Evolutionary conservation across 2,797 vertebrate species (phyloP).

Genomic region (Pseudochirops corinnae): DNA sequence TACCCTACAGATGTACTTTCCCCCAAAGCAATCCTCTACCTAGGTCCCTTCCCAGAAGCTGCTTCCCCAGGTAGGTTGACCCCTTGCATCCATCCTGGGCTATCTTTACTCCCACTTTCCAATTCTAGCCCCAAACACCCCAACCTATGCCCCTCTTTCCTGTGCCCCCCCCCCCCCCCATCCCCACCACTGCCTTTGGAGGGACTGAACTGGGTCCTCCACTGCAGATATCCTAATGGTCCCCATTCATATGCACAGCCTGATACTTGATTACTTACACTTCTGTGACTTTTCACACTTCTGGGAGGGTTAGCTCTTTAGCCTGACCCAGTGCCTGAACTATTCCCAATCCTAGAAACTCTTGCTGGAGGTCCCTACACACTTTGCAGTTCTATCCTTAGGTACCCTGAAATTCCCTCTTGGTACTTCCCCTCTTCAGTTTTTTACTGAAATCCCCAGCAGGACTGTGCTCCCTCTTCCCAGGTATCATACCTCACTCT

Average conservation of each 20-base stretch:
- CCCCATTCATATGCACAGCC: not conserved
- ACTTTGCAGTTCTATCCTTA: too few relatives aligned
- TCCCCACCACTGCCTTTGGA: not conserved
- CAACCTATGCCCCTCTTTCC: not conserved
- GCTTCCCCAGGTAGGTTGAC: not conserved
- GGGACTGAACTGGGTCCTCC: not conserved
- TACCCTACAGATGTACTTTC: not conserved
- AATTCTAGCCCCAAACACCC: not conserved
- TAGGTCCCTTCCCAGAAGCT: not conserved
- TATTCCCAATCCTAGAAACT: not conserved
- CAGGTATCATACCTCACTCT: not conserved
- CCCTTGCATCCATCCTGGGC: not conserved
- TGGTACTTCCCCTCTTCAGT: constrained; percentile 69
- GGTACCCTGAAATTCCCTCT: not conserved
- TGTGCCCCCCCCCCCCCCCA: too few relatives aligned
- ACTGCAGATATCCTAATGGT: too few relatives aligned
- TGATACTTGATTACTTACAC: not conserved
- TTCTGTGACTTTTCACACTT: not conserved
- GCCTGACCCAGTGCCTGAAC: not conserved
- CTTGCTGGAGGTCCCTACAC: not conserved
- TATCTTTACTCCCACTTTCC: not conserved
- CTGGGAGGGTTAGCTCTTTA: not conserved
- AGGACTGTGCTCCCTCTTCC: not conserved
- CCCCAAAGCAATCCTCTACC: too few relatives aligned
- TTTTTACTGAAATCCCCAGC: constrained; percentile 64